Evolutionary conservation across 1,140 invertebrate species (phyloP).

Genomic region (Drosophila mojavensis): DNA sequence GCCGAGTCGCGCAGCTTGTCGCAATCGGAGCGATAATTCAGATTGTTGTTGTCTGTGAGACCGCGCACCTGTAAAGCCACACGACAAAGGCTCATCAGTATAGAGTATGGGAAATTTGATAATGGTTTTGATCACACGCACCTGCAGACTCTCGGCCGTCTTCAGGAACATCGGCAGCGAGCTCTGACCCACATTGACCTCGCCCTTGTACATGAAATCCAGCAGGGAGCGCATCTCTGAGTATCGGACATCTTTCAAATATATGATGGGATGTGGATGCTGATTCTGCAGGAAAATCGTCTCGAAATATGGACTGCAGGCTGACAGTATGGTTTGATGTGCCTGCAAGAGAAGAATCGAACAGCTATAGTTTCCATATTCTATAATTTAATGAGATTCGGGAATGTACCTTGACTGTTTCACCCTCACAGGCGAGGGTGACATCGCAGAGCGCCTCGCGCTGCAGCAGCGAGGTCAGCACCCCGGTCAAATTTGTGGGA

Average conservation of each 20-base stretch:
- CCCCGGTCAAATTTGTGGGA: constrained; percentile 94
- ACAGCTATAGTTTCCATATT: background rate
- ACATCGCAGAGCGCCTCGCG: constrained; percentile 95
- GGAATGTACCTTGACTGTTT: constrained; percentile 90
- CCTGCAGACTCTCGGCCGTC: constrained; percentile 95
- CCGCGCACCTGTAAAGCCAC: constrained; percentile 86
- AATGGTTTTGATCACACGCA: constrained; percentile 79
- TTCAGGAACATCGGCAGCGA: constrained; percentile 94
- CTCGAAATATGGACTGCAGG: constrained; percentile 97
- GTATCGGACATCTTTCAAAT: constrained; percentile 94
- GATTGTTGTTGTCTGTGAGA: constrained; percentile 92
- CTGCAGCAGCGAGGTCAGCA: constrained; percentile 92
- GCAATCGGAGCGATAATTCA: constrained; percentile 85
- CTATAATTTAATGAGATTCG: background rate
- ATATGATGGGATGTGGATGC: constrained; percentile 96
- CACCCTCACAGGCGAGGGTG: constrained; percentile 95
- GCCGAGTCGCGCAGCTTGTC: constrained; percentile 81
- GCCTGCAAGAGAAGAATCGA: constrained; percentile 85
- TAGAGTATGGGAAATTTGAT: background rate
- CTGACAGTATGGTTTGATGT: constrained; percentile 96
- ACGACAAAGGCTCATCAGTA: background rate
- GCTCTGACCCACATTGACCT: constrained; percentile 95
- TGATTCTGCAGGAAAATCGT: constrained; percentile 95
- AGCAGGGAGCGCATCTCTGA: constrained; percentile 94
- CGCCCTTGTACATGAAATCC: constrained; percentile 96